These are phyloP conservation scores for Tinea pellionella DNA, from an alignment of 2,888 invertebrate genomes.

Conservation along the genomic window DNA sequence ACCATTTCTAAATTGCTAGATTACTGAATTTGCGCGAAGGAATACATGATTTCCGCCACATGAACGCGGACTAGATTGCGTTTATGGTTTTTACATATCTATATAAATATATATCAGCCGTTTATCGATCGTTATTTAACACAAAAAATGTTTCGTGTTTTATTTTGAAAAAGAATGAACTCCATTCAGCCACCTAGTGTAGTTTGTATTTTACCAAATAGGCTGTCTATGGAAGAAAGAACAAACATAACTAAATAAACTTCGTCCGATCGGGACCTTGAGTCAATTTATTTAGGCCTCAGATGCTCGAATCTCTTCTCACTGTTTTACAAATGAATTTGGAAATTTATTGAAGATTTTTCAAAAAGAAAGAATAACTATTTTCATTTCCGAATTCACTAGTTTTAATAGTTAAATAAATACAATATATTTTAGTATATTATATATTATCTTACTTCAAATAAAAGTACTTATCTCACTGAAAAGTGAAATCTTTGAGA, in stretches of 20 bases:
- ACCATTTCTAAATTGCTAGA: constrained; percentile 37
- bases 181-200: not conserved
- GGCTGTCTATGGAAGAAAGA: not conserved
- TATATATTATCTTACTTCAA: too few species aligned
- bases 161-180: too few species aligned
- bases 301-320: constrained; percentile 17
- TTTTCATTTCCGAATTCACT: not conserved
- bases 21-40: constrained; percentile 28
- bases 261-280: constrained; percentile 24
- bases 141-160: too few species aligned
- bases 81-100: constrained; percentile 4
- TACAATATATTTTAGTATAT: too few species aligned
- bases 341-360: not conserved
- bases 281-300: constrained; percentile 50
- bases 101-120: not conserved
- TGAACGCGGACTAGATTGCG: constrained; percentile 28
- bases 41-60: constrained; percentile 43
- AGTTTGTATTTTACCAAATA: not conserved
- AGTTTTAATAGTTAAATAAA: not conserved
- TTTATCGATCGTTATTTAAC: not conserved
- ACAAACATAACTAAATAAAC: constrained; percentile 38
- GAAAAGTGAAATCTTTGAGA: not conserved
- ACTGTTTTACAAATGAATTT: constrained; percentile 4
- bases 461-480: not conserved
- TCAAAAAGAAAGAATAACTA: not conserved